Percentiles rank a stretch among this genome's conserved stretches.
These are phyloP conservation scores for Limnephilus marmoratus DNA, from an alignment of 2,888 invertebrate species.

Conservation along the genomic window DNA sequence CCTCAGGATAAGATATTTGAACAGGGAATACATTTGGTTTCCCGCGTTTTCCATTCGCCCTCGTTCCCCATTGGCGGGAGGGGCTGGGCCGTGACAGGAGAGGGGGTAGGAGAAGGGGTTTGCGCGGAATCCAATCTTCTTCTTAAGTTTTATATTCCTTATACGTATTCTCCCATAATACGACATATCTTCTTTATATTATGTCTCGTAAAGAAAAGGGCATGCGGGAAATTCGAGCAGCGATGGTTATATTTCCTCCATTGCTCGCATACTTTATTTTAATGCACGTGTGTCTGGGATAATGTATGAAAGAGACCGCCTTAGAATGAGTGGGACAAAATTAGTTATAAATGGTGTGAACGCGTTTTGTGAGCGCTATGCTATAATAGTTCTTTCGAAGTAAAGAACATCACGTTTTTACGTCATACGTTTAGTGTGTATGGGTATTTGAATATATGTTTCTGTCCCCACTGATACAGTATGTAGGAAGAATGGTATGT, in stretches of 20 bases:
- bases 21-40: constrained; percentile 54
- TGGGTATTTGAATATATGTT: too few relatives aligned
- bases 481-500: neutral
- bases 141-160: constrained; percentile 60
- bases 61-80: constrained; percentile 54
- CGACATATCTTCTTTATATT: neutral
- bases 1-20: constrained; percentile 51
- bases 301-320: too few relatives aligned
- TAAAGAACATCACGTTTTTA: too few relatives aligned
- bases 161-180: constrained; percentile 47
- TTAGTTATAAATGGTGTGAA: too few relatives aligned
- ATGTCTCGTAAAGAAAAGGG: neutral
- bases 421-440: neutral
- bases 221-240: neutral
- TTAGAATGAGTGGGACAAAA: too few relatives aligned
- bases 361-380: too few relatives aligned
- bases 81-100: neutral
- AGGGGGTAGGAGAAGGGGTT: constrained; percentile 50
- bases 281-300: too few relatives aligned
- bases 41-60: constrained; percentile 65
- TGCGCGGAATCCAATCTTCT: constrained; percentile 65
- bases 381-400: too few relatives aligned
- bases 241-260: neutral
- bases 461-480: neutral
- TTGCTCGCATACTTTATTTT: neutral